Percentiles rank a stretch among this genome's conserved stretches.
phyloP scores from a whole-genome alignment of 2,113 vertebrate genomes.

The Sebastes schlegelii region DNA sequence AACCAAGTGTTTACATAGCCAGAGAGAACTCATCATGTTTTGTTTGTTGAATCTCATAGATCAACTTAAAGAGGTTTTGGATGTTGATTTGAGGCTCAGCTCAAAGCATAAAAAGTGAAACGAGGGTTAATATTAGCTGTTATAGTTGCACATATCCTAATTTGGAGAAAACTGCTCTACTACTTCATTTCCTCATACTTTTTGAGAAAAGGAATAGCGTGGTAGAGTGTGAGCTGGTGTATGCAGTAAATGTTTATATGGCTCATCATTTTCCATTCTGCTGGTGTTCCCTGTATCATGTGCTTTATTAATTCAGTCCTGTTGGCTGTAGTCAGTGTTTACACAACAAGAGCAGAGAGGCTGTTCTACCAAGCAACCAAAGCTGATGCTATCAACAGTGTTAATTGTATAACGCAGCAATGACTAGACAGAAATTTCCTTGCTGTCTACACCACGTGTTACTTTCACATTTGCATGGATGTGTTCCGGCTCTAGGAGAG shows the following conservation, averaged over 20 bases:
- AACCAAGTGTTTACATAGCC: neutral
- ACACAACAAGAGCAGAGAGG: slow-evolving; percentile 1
- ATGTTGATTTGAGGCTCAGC: neutral
- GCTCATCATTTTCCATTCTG: neutral
- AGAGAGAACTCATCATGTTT: neutral
- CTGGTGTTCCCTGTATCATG: neutral
- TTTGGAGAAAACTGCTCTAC: neutral
- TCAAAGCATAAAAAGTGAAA: neutral
- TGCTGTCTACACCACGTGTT: neutral
- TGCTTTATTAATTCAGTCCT: neutral
- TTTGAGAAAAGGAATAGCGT: neutral
- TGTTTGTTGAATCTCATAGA: neutral
- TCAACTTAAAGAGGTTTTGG: neutral
- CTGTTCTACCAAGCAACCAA: slow-evolving; percentile 8
- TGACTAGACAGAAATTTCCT: slow-evolving; percentile 22
- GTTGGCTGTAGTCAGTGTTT: slow-evolving; percentile 24
- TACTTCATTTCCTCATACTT: neutral
- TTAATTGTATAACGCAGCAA: neutral
- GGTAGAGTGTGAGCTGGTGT: neutral
- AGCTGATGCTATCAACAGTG: neutral
- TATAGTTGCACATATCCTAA: slow-evolving; percentile 4
- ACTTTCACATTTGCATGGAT: slow-evolving; percentile 43
- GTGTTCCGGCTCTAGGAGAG: neutral
- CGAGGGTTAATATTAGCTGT: neutral
- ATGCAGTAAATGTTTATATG: slow-evolving; percentile 4